Base-by-base conservation (phyloP, 2,797 vertebrate species). In the Peromyscus eremicus region DNA sequence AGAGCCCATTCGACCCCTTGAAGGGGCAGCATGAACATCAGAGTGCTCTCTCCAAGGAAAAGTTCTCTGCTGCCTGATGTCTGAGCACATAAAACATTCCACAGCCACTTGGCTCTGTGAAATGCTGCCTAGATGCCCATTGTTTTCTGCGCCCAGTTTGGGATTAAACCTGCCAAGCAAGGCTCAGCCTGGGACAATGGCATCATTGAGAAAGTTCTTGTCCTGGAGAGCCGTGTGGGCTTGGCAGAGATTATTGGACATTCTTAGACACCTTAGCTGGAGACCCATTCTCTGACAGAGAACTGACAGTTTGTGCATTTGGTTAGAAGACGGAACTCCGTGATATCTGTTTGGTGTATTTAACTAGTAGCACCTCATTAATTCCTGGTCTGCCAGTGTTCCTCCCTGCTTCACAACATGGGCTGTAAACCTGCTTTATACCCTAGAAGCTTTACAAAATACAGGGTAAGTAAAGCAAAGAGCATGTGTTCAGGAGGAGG, bases 341-440 rank as follows among this genome's bases (percentile, higher is more conserved):
- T 32, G 80, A 32, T 25, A 23, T 25, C 46, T 21, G 16, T 27
- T 16, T 0, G 2, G 12, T 2, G 52, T 32, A 0, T 68, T 66
- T 21, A 37, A 49, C 29, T 6, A 37, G 32, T 1, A 11, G 55
- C 2, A 0, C 32, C 6, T 7, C 37, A 43, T 89, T 29, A 3
- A 6, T 0, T 1, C 0, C 17, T 49, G 2, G 4, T n/a, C 70
- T 34, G 5, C 11, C n/a, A 0, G 0, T 0, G 37, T 29, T 6
- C 11, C 9, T 0, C 32, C 23, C 3, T 8, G 0, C 16, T 5
- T 64, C 21, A 27, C 0, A 9, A 9, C 2, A 37, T 16, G 25
- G 25, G 8, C 49, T 25, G 10, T 23, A 32, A 43, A 27, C 2
- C 43, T 27, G 4, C 10, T 6, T 4, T 23, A 0, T 21, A 17